A percentile compares a stretch with the other conserved stretches of the same genome.
Evolutionary conservation across 53 echinoderm and acorn worm species (phyloP).

Genomic region (Temnopleurus reevesii): DNA sequence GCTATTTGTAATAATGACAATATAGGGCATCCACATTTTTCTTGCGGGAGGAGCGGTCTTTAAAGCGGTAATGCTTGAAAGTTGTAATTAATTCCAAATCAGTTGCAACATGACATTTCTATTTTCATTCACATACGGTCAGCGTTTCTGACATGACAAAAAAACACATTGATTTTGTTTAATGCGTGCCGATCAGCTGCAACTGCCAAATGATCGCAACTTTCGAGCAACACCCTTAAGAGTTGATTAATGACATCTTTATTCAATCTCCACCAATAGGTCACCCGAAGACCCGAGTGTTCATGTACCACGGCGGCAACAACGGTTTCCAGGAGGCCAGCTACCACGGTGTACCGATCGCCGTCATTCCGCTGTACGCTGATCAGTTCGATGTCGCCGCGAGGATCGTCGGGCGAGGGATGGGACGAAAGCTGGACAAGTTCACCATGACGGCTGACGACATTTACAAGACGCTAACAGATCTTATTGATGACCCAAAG

Average conservation of each 20-base stretch:
- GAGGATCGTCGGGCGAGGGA: neutral
- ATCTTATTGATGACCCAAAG: neutral
- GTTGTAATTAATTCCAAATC: neutral
- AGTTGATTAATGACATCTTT: neutral
- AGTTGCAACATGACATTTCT: neutral
- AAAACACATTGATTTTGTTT: neutral
- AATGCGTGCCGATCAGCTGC: neutral
- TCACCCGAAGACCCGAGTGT: constrained; percentile 31
- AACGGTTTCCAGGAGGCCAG: constrained; percentile 39
- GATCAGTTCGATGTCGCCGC: constrained; percentile 43
- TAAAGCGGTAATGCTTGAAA: no score
- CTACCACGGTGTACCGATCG: constrained; percentile 40
- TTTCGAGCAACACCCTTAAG: neutral
- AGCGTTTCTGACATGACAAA: neutral
- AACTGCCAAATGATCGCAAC: neutral
- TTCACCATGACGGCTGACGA: neutral
- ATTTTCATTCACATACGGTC: neutral
- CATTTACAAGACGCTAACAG: constrained; percentile 6
- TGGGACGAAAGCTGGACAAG: constrained; percentile 38
- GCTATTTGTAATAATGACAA: no score
- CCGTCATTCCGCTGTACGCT: constrained; percentile 24
- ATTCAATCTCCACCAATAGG: neutral
- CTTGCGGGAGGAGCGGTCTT: no score
- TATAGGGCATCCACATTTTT: no score
- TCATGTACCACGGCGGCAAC: constrained; percentile 53